Evolutionary conservation across 2,113 vertebrate genomes (phyloP).

Genomic region (Reinhardtius hippoglossoides): DNA sequence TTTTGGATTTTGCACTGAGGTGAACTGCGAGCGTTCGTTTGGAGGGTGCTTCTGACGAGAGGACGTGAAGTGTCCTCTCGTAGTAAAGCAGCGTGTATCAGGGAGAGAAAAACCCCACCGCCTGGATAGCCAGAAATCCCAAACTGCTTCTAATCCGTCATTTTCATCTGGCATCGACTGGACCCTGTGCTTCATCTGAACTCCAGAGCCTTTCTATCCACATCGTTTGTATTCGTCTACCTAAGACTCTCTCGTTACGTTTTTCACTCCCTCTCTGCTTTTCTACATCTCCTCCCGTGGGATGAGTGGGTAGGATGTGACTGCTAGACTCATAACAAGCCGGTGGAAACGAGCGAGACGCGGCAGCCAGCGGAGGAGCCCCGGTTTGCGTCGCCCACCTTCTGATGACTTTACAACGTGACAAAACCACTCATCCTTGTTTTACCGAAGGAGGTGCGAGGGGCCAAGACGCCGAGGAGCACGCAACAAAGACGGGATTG

Average conservation of each 20-base stretch:
- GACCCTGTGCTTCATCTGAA: not conserved
- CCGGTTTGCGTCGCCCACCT: slow-evolving; percentile 66
- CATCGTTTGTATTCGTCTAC: not conserved
- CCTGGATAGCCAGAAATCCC: not conserved
- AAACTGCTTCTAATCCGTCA: not conserved
- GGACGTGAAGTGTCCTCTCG: not conserved
- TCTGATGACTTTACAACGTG: slow-evolving; percentile 82
- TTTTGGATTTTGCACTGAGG: slow-evolving; percentile 33
- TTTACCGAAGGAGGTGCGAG: slow-evolving; percentile 11
- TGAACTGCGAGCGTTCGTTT: slow-evolving; percentile 21
- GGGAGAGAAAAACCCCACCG: not conserved
- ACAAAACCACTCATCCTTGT: slow-evolving; percentile 54
- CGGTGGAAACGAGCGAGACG: slow-evolving; percentile 71
- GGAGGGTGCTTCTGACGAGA: slow-evolving; percentile 8
- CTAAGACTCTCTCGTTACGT: not conserved
- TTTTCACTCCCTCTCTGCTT: slow-evolving; percentile 25
- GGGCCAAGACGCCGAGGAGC: slow-evolving; percentile 29
- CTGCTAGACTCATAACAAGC: slow-evolving; percentile 80
- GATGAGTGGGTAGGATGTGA: slow-evolving; percentile 68
- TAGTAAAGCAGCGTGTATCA: not conserved
- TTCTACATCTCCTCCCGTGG: slow-evolving; percentile 33
- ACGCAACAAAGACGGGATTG: not conserved
- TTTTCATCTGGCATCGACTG: slow-evolving; percentile 11
- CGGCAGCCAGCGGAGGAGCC: slow-evolving; percentile 59
- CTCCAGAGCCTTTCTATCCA: not conserved